Percentiles rank a stretch among this genome's conserved stretches.
Evolutionary conservation across 2,113 vertebrate genomes (phyloP).

Genomic region (Ceyx cyanopectus): DNA sequence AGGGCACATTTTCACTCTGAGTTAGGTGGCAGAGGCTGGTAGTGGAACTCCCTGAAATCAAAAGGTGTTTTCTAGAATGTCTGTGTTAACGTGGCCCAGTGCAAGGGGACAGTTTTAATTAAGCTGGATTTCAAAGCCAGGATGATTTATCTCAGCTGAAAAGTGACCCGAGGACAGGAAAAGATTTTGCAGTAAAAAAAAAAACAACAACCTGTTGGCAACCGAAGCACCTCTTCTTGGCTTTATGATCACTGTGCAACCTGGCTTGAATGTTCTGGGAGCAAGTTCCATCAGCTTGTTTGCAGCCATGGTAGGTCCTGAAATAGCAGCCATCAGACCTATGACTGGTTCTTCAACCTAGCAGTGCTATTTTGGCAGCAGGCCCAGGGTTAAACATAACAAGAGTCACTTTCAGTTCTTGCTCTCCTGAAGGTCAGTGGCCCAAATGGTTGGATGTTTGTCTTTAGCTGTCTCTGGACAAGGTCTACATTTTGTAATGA

Average conservation of each 20-base stretch:
- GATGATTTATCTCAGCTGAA: not conserved
- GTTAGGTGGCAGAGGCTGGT: not conserved
- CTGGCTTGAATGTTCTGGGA: conserved; percentile 28
- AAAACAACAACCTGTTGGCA: not conserved
- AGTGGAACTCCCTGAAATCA: not conserved
- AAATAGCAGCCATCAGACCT: conserved; percentile 54
- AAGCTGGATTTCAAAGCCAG: not conserved
- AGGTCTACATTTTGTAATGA: conserved; percentile 60
- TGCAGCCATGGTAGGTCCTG: conserved; percentile 40
- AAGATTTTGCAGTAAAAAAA: not conserved
- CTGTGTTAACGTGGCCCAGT: not conserved
- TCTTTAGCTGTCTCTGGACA: conserved; percentile 38
- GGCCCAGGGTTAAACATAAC: conserved; percentile 70
- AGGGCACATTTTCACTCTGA: not conserved
- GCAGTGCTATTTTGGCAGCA: conserved; percentile 59
- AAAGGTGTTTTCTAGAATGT: not conserved
- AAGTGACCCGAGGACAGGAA: not conserved
- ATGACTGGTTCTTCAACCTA: conserved; percentile 22
- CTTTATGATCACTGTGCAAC: not conserved
- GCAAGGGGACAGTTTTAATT: not conserved
- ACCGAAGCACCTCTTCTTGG: not conserved
- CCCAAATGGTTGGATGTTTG: conserved; percentile 66
- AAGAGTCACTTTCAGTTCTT: conserved; percentile 59
- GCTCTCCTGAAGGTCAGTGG: conserved; percentile 63
- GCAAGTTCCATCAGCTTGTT: conserved; percentile 38